Evolutionary conservation across 2,888 invertebrate species (phyloP), one percentile per base, ranked within the genome.

Genomic region (Villa cingulata): DNA sequence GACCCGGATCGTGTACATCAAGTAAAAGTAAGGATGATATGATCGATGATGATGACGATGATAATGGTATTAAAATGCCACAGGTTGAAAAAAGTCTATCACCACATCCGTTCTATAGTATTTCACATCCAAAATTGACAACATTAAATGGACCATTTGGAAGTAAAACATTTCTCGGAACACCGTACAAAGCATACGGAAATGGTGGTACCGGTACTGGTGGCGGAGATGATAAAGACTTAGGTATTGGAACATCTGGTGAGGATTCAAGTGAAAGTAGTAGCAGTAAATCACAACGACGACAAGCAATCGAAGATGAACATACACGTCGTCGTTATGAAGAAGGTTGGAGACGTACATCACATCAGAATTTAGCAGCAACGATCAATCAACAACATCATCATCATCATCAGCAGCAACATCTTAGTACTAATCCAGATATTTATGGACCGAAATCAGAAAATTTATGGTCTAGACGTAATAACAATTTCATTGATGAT

Each of bases 211-310:
- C 23, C 7, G 23, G 23, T 23, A n/a, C n/a, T n/a, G n/a, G n/a
- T n/a, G n/a, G n/a, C n/a, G 77, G 77, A 2, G 76, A 79, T 50
- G 81, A 81, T 37, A 86, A 86, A 65, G 87, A 88, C 63, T 70
- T 84, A 45, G 87, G 87, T 0, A 72, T 87, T 42, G 87, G 87
- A 23, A 88, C 87, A 2, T 86, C 86, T 0, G 86, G 86, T 15
- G 87, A 88, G 61, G 86, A 87, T 57, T 86, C 86, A 0, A 86
- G 85, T 53, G 86, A 87, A 63, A 82, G 82, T 54, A 83, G 84
- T 55, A 81, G 84, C 1, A 83, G 82, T 58, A 81, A 81, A 58
- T 83, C 83, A 1, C 81, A 82, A 59, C 74, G 80, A 12, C 71
- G 77, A 3, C 76, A 78, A 56, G 72, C 74, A 1, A 64, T 70